Conservation (phyloP, 2,113 vertebrate genomes). For the Microcebus griseorufus region DNA sequence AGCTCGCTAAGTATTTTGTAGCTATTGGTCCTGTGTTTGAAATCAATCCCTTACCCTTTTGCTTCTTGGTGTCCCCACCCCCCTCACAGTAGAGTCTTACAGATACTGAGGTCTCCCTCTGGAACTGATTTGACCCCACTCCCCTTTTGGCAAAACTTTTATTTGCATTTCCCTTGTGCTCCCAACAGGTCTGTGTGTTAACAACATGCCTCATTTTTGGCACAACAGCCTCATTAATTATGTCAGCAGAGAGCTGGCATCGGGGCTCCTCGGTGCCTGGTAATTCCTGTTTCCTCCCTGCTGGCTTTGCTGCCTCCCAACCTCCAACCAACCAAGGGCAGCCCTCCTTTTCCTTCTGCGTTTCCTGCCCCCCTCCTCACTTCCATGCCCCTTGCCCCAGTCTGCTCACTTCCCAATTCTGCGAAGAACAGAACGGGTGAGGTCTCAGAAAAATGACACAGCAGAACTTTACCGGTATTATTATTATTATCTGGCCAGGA, state of each 20-base stretch:
- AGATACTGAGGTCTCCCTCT: not conserved
- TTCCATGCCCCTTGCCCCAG: not conserved
- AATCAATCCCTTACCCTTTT: not conserved
- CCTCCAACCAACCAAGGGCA: not conserved
- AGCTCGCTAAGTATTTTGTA: not conserved
- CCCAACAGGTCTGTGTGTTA: constrained; percentile 56
- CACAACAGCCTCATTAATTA: constrained; percentile 39
- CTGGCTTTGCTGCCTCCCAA: constrained; percentile 2
- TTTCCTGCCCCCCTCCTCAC: not conserved
- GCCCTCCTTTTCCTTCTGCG: not conserved
- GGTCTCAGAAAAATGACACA: not conserved
- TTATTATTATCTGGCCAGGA: not conserved
- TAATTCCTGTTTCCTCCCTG: not conserved
- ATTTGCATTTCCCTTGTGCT: constrained; percentile 61
- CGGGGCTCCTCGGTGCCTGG: not conserved
- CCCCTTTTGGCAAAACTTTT: constrained; percentile 71
- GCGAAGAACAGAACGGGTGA: not conserved
- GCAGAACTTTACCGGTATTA: not conserved
- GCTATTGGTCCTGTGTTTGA: not conserved
- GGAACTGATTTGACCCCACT: not conserved
- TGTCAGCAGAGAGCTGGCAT: not conserved
- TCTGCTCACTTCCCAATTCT: not conserved
- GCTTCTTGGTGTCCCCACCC: not conserved
- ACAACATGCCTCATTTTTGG: constrained; percentile 48
- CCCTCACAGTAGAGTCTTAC: not conserved